These are phyloP conservation scores for Alitta virens DNA, from an alignment of 2,888 invertebrate genomes.

Conservation along the genomic window DNA sequence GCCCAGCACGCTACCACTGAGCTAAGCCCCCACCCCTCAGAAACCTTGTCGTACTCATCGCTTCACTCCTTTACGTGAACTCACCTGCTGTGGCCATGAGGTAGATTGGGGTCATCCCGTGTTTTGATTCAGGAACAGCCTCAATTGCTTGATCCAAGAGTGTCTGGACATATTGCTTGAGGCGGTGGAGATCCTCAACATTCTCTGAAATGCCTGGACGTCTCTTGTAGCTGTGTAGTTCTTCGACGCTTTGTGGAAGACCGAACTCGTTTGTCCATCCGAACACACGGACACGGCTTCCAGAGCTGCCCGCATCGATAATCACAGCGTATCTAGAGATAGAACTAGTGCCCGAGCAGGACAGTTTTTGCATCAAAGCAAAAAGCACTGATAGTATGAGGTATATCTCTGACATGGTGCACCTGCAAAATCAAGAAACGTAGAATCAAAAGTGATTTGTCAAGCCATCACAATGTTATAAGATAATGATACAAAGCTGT, in stretches of 20 bases:
- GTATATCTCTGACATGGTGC: no score
- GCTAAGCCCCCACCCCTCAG: no score
- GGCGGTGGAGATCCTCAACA: constrained; percentile 12
- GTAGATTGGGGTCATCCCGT: not conserved
- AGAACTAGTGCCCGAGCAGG: no score
- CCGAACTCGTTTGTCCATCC: constrained; percentile 43
- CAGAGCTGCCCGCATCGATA: constrained; percentile 61
- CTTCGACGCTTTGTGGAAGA: not conserved
- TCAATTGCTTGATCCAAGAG: not conserved
- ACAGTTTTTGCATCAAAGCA: no score
- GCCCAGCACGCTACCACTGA: no score
- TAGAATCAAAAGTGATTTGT: no score
- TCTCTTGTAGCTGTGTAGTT: constrained; percentile 32
- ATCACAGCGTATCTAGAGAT: constrained; percentile 55
- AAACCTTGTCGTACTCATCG: no score
- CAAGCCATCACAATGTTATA: no score
- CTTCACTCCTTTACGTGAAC: not conserved
- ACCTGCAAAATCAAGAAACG: no score
- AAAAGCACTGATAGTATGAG: no score
- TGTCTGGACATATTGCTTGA: not conserved
- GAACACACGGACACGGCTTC: constrained; percentile 59
- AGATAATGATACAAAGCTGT: no score
- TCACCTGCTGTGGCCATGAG: not conserved
- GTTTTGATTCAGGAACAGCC: not conserved
- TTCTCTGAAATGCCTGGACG: constrained; percentile 32